Base-by-base conservation (phyloP, 2,888 invertebrate genomes). In the Luperina testacea region DNA sequence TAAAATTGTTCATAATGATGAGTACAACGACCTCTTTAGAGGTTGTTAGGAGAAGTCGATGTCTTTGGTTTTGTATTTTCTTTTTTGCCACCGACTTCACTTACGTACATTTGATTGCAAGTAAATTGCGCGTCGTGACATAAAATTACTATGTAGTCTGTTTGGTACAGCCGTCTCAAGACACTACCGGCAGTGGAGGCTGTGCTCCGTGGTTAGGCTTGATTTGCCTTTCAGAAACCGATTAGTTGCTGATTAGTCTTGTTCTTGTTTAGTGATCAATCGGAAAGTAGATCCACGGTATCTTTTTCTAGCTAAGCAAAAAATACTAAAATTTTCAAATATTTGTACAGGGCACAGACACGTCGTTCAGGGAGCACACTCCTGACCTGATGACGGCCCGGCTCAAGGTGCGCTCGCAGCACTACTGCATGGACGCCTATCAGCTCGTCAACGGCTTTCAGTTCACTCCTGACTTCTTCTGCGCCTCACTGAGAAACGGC, bases 401-500 rank as follows among this genome's bases (percentile, higher is more conserved):
- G 0, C 91, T 97, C 75, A 97, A 97, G 86, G 95, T 97, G n/a
- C 95, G 97, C 68, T 92, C 95, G 0, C 92, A 91, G 38, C 91
- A 92, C 82, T 97, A 95, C 90, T 97, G 96, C 90, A 87, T 92
- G 15, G 96, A 96, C 84, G 94, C 96, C 0, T 97, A 96, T 90
- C 95, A 96, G 87, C 93, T 95, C 3, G 96, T 96, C 87, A 96
- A 95, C 84, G 97, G 96, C 0, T 95, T 97, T 89, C 94, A 94
- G 83, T 96, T 96, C 87, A 95, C 95, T 0, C 85, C 91, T 0
- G 96, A 97, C 88, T 96, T 97, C 94, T 96, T 96, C 91, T 97
- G 96, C 75, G 96, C 96, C 0, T 96, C 96, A 0, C 88, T 96
- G 45, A 92, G 97, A 78, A 96, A 96, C 81, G 96, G 96, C 20